A percentile compares a stretch with the other conserved stretches of the same genome.
These are phyloP conservation scores for Vicugna pacos DNA, from an alignment of 2,113 vertebrate species.

Conservation along the genomic window DNA sequence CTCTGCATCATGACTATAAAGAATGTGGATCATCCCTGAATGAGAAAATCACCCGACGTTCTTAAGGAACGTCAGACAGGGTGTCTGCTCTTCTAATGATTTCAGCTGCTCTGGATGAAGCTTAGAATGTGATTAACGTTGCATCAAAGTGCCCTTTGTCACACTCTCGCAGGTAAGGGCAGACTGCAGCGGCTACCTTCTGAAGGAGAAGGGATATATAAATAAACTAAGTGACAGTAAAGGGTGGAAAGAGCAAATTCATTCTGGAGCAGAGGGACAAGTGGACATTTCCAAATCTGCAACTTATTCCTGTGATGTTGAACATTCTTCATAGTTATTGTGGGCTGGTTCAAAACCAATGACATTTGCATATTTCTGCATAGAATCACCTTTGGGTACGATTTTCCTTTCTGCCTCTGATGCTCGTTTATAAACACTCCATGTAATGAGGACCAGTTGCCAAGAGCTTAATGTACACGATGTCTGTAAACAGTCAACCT, in stretches of 20 bases:
- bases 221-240: neutral
- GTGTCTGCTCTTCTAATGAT: neutral
- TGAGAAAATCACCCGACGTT: neutral
- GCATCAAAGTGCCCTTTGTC: neutral
- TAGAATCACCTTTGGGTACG: neutral
- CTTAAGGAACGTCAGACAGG: neutral
- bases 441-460: neutral
- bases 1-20: neutral
- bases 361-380: neutral
- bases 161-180: neutral
- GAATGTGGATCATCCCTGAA: neutral
- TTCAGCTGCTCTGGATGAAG: neutral
- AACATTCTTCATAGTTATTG: neutral
- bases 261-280: neutral
- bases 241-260: neutral
- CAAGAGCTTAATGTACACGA: neutral
- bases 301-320: neutral
- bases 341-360: neutral
- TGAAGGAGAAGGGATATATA: neutral
- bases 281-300: neutral
- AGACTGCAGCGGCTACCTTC: neutral
- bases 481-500: neutral
- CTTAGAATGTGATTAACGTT: neutral
- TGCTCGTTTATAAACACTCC: neutral
- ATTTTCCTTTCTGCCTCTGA: neutral